A percentile compares a stretch with the other conserved stretches of the same genome.
These are phyloP conservation scores for Sarcophaga rosellei DNA, from an alignment of 2,888 invertebrate species.

Conservation along the genomic window DNA sequence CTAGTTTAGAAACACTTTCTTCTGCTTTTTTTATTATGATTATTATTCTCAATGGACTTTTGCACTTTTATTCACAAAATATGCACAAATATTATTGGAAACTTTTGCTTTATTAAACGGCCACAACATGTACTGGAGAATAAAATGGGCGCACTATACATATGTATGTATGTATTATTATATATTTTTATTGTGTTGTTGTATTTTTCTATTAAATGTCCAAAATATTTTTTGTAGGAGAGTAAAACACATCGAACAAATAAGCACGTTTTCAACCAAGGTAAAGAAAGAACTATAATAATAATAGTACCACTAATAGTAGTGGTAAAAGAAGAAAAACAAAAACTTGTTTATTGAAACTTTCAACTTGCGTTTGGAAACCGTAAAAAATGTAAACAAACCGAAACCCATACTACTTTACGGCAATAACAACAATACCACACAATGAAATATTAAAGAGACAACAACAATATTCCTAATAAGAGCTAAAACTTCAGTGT, in stretches of 20 bases:
- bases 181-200: not conserved
- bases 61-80: slow-evolving; percentile 13
- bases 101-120: not conserved
- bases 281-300: slow-evolving; percentile 44
- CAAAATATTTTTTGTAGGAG: slow-evolving; percentile 8
- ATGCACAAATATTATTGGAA: not conserved
- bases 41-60: slow-evolving; percentile 12
- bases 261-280: slow-evolving; percentile 30
- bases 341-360: slow-evolving; percentile 40
- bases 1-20: slow-evolving; percentile 11
- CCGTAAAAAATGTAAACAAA: slow-evolving; percentile 54
- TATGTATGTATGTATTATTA: not conserved
- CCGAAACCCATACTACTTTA: not conserved
- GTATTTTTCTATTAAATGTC: not conserved
- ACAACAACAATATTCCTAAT: not conserved
- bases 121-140: no score
- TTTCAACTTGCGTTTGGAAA: slow-evolving; percentile 48
- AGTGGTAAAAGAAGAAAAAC: slow-evolving; percentile 4
- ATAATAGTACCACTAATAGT: not conserved
- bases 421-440: not conserved
- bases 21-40: not conserved
- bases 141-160: not conserved
- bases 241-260: not conserved
- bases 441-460: not conserved
- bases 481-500: not conserved